Evolutionary conservation across 2,113 vertebrate species (phyloP).

Genomic region (Connochaetes taurinus): DNA sequence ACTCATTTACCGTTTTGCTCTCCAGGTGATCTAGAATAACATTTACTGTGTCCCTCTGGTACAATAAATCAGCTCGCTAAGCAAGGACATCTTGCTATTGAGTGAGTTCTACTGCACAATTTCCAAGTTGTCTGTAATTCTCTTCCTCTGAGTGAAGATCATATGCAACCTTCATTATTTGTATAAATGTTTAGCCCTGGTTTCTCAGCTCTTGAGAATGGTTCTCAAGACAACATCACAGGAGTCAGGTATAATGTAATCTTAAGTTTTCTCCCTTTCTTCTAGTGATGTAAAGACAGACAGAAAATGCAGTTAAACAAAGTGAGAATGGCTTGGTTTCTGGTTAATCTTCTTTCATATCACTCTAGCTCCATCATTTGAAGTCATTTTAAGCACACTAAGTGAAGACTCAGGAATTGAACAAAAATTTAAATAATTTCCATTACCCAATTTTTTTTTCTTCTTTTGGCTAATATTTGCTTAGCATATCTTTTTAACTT

Average conservation of each 20-base stretch:
- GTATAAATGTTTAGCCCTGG: neutral
- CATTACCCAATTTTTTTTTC: neutral
- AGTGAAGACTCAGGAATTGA: neutral
- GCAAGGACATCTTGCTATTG: neutral
- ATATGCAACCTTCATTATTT: neutral
- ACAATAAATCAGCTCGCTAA: constrained; percentile 46
- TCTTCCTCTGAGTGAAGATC: neutral
- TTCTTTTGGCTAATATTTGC: too few species aligned
- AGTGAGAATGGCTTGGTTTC: neutral
- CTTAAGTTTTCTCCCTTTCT: neutral
- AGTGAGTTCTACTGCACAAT: neutral
- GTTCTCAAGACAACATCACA: neutral
- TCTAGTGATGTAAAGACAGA: neutral
- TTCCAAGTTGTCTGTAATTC: neutral
- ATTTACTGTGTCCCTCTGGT: constrained; percentile 6
- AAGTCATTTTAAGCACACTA: neutral
- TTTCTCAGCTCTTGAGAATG: constrained; percentile 30
- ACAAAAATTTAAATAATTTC: constrained; percentile 25
- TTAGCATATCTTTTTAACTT: too few species aligned
- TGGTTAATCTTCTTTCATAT: neutral
- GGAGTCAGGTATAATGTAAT: neutral
- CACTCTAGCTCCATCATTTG: neutral
- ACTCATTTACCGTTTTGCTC: constrained; percentile 35
- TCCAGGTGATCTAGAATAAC: constrained; percentile 32
- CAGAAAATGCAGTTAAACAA: neutral